These are phyloP conservation scores for Trissoscelio sp. DNA, from an alignment of 2,888 invertebrate species.

Conservation along the genomic window DNA sequence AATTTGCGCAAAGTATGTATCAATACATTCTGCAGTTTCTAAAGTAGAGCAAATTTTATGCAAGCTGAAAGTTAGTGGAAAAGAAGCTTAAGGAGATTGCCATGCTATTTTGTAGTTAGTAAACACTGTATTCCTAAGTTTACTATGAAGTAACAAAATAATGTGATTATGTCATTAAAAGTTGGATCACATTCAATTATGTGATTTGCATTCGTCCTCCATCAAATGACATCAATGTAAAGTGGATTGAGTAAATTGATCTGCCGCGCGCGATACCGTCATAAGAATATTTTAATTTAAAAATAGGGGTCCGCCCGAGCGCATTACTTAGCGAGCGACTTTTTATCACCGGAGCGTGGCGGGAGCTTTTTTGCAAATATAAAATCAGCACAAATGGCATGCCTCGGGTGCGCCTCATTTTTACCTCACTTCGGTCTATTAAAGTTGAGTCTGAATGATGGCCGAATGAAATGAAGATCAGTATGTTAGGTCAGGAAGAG, in stretches of 20 bases:
- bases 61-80: conserved; percentile 38
- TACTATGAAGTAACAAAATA: conserved; percentile 28
- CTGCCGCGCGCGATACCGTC: neutral
- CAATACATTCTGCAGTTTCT: conserved; percentile 42
- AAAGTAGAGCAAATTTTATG: conserved; percentile 51
- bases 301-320: neutral
- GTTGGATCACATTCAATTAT: conserved; percentile 31
- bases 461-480: conserved; percentile 54
- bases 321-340: neutral
- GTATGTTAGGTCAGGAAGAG: conserved; percentile 42
- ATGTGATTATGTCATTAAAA: conserved; percentile 50
- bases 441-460: conserved; percentile 57
- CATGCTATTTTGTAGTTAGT: conserved; percentile 41
- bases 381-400: conserved; percentile 16
- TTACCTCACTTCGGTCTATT: conserved; percentile 38
- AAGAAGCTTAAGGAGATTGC: conserved; percentile 53
- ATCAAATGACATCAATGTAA: conserved; percentile 4
- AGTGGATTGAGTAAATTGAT: neutral
- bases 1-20: conserved; percentile 50
- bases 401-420: conserved; percentile 35
- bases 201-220: conserved; percentile 19
- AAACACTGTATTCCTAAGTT: conserved; percentile 44
- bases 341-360: conserved; percentile 3
- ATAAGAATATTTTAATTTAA: conserved; percentile 10
- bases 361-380: conserved; percentile 19